Evolutionary conservation across 1,140 invertebrate species (phyloP), one percentile per base, ranked within the genome.

Genomic region (Zaprionus tsacasi): DNA sequence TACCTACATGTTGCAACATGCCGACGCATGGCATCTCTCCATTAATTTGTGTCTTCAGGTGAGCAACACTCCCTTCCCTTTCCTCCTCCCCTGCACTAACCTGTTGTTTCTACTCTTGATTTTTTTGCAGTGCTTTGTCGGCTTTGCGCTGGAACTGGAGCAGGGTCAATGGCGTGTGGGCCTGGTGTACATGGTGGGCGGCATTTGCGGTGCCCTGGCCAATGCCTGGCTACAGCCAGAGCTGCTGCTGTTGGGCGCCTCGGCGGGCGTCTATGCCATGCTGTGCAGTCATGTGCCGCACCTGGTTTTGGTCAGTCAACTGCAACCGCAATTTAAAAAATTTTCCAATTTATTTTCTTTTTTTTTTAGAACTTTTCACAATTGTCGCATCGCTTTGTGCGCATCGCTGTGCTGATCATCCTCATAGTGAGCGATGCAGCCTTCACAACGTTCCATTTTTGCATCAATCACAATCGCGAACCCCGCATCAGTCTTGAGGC

Each of bases 181-280:
- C 33, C 79, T 94, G 17, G 93, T 97, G 78, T 98, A 97, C 93
- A 65, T 95, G 6, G 93, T 94, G 12, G 96, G 96, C 21, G 95
- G 95, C 48, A 92, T 95, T 50, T 94, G 94, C 40, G 96, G 96
- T 55, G 96, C 96, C 1, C 92, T 97, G 43, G 96, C 96, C 38
- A 96, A 97, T 8, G 97, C 96, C 8, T 94, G 96, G 71, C 93
- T 97, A 78, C 97, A 98, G 93, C 96, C 97, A 0, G 93, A 94
- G 81, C 94, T 97, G 50, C 95, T 94, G 76, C 94, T 99, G 61
- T 96, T 98, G 54, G 98, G 98, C 15, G 97, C 98, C 52, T 98
- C 97, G 55, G 98, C 97, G 12, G 98, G 98, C n/a, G 97, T 98
- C 59, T 99, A 99, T 93, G 96, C 98, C 33, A 93, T 99, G 45